Conservation (phyloP, 37 sponge, comb jelly and placozoan genomes). For the Agelas oroides region DNA sequence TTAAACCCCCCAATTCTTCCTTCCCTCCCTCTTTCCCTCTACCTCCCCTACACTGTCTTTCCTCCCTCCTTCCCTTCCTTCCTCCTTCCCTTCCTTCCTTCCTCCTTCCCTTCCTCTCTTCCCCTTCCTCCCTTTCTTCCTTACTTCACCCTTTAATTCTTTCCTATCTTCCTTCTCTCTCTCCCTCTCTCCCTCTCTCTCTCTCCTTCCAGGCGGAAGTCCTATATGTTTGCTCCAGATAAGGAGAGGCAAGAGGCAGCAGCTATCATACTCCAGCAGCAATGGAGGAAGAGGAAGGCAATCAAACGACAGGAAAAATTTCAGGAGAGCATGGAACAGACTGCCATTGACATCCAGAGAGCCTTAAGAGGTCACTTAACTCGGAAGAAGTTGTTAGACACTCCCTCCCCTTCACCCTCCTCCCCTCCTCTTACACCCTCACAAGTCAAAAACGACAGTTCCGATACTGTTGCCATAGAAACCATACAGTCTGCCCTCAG, state of each 20-base stretch:
- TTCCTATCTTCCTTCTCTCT: background rate
- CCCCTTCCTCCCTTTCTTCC: background rate
- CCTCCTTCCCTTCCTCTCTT: background rate
- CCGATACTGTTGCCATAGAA: slow-evolving; percentile 24
- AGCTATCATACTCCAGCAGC: slow-evolving; percentile 34
- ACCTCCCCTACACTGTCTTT: background rate
- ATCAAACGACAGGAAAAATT: slow-evolving; percentile 17
- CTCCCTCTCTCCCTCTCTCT: background rate
- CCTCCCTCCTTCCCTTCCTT: background rate
- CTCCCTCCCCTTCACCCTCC: background rate
- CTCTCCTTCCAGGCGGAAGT: slow-evolving; percentile 6
- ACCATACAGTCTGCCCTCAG: slow-evolving; percentile 26
- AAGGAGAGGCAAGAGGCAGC: slow-evolving; percentile 22
- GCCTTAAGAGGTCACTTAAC: slow-evolving; percentile 42
- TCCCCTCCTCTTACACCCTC: background rate
- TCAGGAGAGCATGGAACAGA: slow-evolving; percentile 14
- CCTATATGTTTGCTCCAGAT: background rate
- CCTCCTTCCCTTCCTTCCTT: background rate
- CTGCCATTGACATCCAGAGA: slow-evolving; percentile 37
- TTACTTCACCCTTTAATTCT: no score
- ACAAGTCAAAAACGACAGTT: no score
- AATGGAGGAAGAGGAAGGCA: slow-evolving; percentile 49
- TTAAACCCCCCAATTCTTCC: no score
- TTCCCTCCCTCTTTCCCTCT: background rate
- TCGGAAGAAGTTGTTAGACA: slow-evolving; percentile 17